Base-by-base conservation (phyloP, 2,113 vertebrate genomes). In the Passer domesticus region DNA sequence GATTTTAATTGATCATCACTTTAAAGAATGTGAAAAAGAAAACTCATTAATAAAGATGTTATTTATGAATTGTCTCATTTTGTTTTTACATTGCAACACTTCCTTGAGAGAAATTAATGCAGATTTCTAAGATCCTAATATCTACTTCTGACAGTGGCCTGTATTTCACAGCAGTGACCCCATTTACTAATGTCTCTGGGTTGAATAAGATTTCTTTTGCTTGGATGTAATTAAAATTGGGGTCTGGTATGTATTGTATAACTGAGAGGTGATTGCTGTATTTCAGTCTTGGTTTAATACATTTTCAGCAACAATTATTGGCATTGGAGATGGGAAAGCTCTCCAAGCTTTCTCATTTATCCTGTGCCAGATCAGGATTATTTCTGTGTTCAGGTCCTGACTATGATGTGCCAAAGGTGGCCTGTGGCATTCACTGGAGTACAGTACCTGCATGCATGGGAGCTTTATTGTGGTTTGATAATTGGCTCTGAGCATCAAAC, bases 21-120 rank as follows among this genome's bases (percentile, higher is more conserved):
- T 90, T 47, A 93, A 92, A 83, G 88, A 94, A 92, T 85, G 87
- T 97, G 92, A 91, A 87, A 89, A 92, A 87, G 66, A 92, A 83
- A 95, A 66, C n/a, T 80, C 37, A 30, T 95, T 73, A 93, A 92
- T 97, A 97, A 96, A 84, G 60, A 76, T 93, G 52, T 83, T 94
- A 80, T 94, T 96, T 95, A 91, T 91, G 37, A 73, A 70, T 55
- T 18, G 80, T 95, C 77, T 97, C 46, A 25, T 49, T 69, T 87
- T 69, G 69, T 9, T 96, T 96, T 94, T 91, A 47, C 64, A 59
- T 77, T 31, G 9, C 60, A 80, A 33, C 30, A 76, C 52, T 56
- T 92, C 87, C 56, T 90, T 76, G 72, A 69, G 37, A 52, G 9
- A 88, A 64, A 68, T 15, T 3, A 92, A 39, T 50, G 53, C 27